These are phyloP conservation scores for Papilio elwesi DNA, from an alignment of 2,888 invertebrate species.

Conservation along the genomic window DNA sequence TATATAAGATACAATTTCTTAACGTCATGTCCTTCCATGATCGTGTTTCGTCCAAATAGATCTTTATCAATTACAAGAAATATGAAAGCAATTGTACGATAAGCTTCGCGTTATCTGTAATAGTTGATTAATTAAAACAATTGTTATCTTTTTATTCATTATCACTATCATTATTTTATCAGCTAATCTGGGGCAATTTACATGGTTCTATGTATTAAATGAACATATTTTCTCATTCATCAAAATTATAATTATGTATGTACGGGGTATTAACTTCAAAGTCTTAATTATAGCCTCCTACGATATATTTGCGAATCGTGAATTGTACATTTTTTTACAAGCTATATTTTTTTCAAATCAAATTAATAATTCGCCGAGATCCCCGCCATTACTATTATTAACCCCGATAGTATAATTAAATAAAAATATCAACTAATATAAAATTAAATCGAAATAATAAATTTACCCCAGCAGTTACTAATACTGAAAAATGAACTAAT, in stretches of 20 bases:
- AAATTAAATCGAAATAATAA: conserved; percentile 88
- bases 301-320: too few species aligned
- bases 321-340: too few species aligned
- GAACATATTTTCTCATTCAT: too few species aligned
- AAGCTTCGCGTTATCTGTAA: conserved; percentile 11
- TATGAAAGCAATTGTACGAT: conserved; percentile 8
- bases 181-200: background rate
- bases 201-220: too few species aligned
- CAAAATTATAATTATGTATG: too few species aligned
- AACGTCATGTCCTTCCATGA: background rate
- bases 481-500: conserved; percentile 87
- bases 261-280: too few species aligned
- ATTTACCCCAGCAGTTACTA: conserved; percentile 91
- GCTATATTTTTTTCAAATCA: conserved; percentile 91
- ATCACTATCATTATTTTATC: background rate
- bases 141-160: background rate
- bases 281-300: too few species aligned
- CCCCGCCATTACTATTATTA: conserved; percentile 86
- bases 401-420: conserved; percentile 80
- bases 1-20: conserved; percentile 30
- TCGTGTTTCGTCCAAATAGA: conserved; percentile 13
- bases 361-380: conserved; percentile 86
- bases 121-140: conserved; percentile 7
- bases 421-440: conserved; percentile 69
- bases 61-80: conserved; percentile 28